A percentile compares a stretch with the other conserved stretches of the same genome.
Conservation (phyloP, 2,797 vertebrate species). For the Vespertilio murinus region DNA sequence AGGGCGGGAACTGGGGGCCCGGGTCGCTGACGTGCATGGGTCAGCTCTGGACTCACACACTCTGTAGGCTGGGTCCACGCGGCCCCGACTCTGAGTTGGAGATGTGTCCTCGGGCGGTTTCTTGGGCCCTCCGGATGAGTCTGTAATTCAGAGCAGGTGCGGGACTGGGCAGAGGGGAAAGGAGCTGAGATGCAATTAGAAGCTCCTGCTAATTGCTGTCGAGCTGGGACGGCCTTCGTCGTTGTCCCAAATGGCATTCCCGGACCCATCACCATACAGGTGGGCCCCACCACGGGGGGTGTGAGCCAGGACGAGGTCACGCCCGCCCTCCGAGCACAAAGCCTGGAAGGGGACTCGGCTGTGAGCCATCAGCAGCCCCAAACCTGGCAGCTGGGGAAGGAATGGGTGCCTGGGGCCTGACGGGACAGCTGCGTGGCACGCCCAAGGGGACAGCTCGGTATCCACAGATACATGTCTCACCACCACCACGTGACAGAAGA, state of each 20-base stretch:
- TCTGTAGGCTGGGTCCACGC: background rate
- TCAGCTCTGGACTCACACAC: background rate
- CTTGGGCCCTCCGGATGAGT: background rate
- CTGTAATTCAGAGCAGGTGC: background rate
- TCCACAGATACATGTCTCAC: fast-evolving
- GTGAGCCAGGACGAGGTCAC: background rate
- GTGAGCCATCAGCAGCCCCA: background rate
- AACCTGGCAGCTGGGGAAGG: background rate
- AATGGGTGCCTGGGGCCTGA: background rate
- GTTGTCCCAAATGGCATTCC: background rate
- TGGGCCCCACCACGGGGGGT: background rate
- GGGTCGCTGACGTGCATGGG: fast-evolving
- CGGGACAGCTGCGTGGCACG: too few species aligned
- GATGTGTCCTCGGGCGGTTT: background rate
- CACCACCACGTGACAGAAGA: background rate
- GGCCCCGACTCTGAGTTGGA: background rate
- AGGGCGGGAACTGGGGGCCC: background rate
- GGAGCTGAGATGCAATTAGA: background rate
- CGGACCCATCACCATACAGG: background rate
- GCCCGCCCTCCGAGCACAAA: background rate
- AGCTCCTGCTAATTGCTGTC: background rate
- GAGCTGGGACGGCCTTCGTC: background rate
- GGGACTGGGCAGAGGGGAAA: background rate
- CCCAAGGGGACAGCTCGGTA: background rate
- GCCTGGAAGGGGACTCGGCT: background rate